Conservation (phyloP, 2,797 vertebrate genomes). For the Sebastes vulpes region DNA sequence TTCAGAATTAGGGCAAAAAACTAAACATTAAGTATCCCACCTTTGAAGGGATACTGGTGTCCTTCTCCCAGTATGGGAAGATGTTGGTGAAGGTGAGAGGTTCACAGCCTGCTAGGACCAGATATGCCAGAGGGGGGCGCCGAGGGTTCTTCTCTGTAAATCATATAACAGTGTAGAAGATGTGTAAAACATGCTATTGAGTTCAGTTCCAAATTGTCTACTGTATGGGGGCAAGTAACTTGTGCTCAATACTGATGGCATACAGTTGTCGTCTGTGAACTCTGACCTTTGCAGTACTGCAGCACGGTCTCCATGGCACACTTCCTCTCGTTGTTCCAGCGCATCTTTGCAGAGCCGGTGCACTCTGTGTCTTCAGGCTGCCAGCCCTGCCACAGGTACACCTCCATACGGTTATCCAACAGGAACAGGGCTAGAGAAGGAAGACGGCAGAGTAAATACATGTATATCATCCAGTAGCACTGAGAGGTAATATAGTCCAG, state of each 20-base stretch:
- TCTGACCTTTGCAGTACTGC: constrained; percentile 88
- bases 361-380: constrained; percentile 82
- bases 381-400: constrained; percentile 90
- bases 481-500: too few relatives aligned
- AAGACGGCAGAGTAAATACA: not conserved
- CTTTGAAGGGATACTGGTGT: constrained; percentile 66
- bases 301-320: constrained; percentile 89
- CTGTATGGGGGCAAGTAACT: not conserved
- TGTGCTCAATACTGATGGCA: not conserved
- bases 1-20: too few relatives aligned
- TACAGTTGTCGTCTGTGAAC: not conserved
- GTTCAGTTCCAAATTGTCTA: not conserved
- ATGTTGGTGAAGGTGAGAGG: constrained; percentile 90
- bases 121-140: constrained; percentile 86
- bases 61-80: constrained; percentile 87
- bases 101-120: constrained; percentile 86
- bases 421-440: constrained; percentile 81
- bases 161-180: not conserved
- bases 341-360: constrained; percentile 86
- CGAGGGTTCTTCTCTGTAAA: constrained; percentile 84
- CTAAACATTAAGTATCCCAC: constrained; percentile 39
- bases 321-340: constrained; percentile 89
- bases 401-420: constrained; percentile 88
- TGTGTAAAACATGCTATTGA: not conserved
- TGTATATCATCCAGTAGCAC: not conserved